phyloP scores from a whole-genome alignment of 2,888 invertebrate genomes.

The Mythimna albipuncta region DNA sequence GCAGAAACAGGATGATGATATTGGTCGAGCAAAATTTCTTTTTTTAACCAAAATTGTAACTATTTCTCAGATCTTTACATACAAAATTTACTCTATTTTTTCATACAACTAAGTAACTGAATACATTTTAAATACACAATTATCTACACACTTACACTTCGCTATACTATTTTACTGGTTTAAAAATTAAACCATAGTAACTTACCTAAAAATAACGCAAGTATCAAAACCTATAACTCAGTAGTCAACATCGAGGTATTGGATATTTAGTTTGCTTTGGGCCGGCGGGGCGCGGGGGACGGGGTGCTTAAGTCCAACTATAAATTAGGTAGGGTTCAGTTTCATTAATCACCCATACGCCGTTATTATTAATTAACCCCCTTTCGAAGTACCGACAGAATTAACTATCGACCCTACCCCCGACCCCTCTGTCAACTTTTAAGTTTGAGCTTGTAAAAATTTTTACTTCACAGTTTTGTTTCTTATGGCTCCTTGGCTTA shows the following conservation, averaged over 20 bases:
- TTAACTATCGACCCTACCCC: conserved; percentile 86
- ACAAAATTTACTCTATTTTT: too few relatives aligned
- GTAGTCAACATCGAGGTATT: conserved; percentile 87
- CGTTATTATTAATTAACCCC: conserved; percentile 91
- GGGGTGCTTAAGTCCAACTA: conserved; percentile 90
- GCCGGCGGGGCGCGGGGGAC: conserved; percentile 81
- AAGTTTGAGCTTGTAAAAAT: conserved; percentile 67
- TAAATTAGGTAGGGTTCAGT: conserved; percentile 91
- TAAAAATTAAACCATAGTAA: not conserved
- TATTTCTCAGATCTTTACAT: too few relatives aligned
- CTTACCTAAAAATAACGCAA: conserved; percentile 37
- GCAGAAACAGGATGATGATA: too few relatives aligned
- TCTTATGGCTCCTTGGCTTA: conserved; percentile 24
- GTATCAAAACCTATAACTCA: conserved; percentile 65
- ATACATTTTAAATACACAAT: not conserved
- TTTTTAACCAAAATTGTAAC: too few relatives aligned
- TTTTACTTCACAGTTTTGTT: conserved; percentile 26
- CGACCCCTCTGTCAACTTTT: conserved; percentile 80
- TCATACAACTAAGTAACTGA: too few relatives aligned
- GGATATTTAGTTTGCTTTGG: conserved; percentile 91
- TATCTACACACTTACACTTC: too few relatives aligned
- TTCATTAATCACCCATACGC: conserved; percentile 91
- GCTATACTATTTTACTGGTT: not conserved
- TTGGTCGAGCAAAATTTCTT: too few relatives aligned
- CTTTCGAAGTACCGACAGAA: conserved; percentile 86